Conservation (phyloP, 2,888 invertebrate genomes). For the Thera obeliscata region DNA sequence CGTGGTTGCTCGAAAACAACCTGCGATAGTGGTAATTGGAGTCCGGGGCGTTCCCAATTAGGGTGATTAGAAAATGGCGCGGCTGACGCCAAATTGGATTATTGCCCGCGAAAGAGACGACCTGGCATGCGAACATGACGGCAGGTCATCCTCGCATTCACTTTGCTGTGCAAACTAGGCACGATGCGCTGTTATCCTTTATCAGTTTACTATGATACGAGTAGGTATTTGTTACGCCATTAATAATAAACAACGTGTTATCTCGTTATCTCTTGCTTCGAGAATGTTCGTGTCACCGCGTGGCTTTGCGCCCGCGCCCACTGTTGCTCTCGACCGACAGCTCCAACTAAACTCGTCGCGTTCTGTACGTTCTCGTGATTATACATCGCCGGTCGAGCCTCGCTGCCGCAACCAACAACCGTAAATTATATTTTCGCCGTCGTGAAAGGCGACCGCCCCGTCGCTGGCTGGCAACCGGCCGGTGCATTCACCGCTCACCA, state of each 20-base stretch:
- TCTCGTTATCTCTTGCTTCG: slow-evolving; percentile 70
- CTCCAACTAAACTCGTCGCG: slow-evolving; percentile 18
- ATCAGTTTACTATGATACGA: slow-evolving; percentile 44
- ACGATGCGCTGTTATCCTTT: slow-evolving; percentile 42
- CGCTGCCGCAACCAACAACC: slow-evolving; percentile 55
- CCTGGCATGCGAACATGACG: slow-evolving; percentile 47
- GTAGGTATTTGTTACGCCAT: slow-evolving; percentile 62
- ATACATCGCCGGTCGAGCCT: slow-evolving; percentile 45
- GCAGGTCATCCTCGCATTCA: slow-evolving; percentile 33
- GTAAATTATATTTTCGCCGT: slow-evolving; percentile 70
- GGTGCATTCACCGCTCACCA: slow-evolving; percentile 74
- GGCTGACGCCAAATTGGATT: slow-evolving; percentile 64
- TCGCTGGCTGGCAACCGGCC: slow-evolving; percentile 55
- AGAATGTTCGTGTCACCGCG: slow-evolving; percentile 72
- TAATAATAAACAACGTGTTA: slow-evolving; percentile 63
- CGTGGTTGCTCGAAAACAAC: slow-evolving; percentile 50
- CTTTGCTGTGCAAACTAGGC: background rate
- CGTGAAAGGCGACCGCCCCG: slow-evolving; percentile 72
- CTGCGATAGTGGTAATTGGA: slow-evolving; percentile 61
- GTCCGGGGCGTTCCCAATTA: slow-evolving; percentile 64
- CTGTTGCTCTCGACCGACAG: slow-evolving; percentile 44
- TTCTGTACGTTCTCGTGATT: slow-evolving; percentile 42
- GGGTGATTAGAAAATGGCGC: slow-evolving; percentile 64
- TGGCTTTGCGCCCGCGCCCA: slow-evolving; percentile 61
- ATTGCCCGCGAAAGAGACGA: slow-evolving; percentile 53